Percentiles rank a stretch among this genome's conserved stretches.
Evolutionary conservation across 1,140 invertebrate species (phyloP).

Genomic region (Paramacrobiotus metropolitanus): DNA sequence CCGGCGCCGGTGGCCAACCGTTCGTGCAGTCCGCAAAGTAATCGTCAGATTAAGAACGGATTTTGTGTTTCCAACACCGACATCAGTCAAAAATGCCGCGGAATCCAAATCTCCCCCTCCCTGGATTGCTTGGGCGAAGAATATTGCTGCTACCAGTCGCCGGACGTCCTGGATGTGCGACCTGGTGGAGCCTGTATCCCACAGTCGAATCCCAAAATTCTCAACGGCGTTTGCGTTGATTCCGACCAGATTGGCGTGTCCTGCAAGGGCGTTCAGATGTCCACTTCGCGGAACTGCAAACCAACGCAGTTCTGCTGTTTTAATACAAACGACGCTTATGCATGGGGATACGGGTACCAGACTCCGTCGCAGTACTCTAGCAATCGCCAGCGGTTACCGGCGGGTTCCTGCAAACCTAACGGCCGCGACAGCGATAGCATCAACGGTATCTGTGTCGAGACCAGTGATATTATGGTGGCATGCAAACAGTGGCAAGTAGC

Average conservation of each 20-base stretch:
- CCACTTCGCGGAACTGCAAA: neutral
- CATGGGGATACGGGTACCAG: neutral
- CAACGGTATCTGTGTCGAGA: neutral
- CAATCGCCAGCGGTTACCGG: neutral
- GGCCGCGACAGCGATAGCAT: neutral
- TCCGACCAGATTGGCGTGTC: neutral
- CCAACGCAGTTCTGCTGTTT: neutral
- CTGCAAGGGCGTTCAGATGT: neutral
- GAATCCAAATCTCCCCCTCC: neutral
- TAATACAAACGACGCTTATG: neutral
- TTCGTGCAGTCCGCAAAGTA: neutral
- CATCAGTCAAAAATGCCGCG: neutral
- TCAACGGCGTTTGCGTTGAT: slow-evolving; percentile 2
- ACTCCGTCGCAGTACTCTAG: neutral
- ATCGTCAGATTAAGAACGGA: neutral
- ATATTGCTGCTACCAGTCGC: neutral
- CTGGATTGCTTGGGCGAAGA: neutral
- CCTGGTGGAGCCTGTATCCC: slow-evolving; percentile 1
- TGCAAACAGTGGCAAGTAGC: neutral
- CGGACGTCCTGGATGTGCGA: neutral
- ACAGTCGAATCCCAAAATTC: neutral
- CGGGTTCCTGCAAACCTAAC: neutral
- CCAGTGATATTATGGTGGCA: neutral
- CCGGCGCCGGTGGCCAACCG: neutral
- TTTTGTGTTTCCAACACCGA: neutral